phyloP scores from a whole-genome alignment of 1,140 invertebrate species.

The Drosophila triauraria region DNA sequence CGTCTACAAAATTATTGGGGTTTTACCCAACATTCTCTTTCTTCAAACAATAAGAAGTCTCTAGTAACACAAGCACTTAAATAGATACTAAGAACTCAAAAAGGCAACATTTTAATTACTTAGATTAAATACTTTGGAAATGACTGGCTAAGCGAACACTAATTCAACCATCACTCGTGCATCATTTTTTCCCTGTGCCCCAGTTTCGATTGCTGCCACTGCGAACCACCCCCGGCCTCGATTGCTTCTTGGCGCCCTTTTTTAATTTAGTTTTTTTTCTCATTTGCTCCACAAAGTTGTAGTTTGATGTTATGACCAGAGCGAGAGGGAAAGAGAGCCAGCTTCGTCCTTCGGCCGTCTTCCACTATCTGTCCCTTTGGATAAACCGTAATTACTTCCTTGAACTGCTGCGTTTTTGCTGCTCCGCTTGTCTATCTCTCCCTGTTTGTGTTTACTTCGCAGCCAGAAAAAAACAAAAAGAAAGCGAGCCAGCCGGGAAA shows the following conservation, averaged over 20 bases:
- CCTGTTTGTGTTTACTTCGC: slow-evolving; percentile 38
- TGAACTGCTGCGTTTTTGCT: slow-evolving; percentile 74
- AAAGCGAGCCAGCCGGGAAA: slow-evolving; percentile 1
- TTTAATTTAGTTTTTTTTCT: slow-evolving; percentile 42
- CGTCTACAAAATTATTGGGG: too few species aligned
- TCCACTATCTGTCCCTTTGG: slow-evolving; percentile 71
- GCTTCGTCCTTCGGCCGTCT: slow-evolving; percentile 25
- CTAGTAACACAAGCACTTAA: background rate
- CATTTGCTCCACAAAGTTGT: slow-evolving; percentile 48
- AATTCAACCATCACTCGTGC: background rate
- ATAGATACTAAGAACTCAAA: background rate
- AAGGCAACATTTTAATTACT: slow-evolving; percentile 13
- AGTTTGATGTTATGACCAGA: slow-evolving; percentile 47
- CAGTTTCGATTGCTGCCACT: slow-evolving; percentile 18
- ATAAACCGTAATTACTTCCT: slow-evolving; percentile 84
- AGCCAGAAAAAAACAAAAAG: slow-evolving; percentile 1
- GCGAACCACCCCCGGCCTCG: background rate
- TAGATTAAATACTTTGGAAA: background rate
- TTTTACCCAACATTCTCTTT: too few species aligned
- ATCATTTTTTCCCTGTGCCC: slow-evolving; percentile 30
- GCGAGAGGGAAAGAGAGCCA: background rate
- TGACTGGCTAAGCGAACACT: too few species aligned
- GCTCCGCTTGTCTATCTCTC: slow-evolving; percentile 32
- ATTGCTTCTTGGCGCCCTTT: slow-evolving; percentile 48
- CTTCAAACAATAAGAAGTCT: too few species aligned